Evolutionary conservation across 2,113 vertebrate species (phyloP).

Genomic region (Bothrops jararaca): DNA sequence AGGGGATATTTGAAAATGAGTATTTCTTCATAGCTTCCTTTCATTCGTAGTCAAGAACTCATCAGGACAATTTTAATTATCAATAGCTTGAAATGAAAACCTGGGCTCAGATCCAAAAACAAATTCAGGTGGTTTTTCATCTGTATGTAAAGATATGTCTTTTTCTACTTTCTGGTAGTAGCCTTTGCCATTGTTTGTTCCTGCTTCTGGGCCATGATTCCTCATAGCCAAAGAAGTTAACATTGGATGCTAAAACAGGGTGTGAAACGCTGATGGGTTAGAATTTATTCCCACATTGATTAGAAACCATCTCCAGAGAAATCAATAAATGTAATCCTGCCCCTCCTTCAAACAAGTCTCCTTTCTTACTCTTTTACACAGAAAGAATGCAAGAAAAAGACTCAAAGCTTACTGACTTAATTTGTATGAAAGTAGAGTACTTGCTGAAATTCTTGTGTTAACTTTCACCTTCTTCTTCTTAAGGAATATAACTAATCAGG

Average conservation of each 20-base stretch:
- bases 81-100: not conserved
- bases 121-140: not conserved
- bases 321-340: not conserved
- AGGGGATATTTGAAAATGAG: not conserved
- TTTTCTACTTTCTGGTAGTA: not conserved
- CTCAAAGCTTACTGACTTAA: not conserved
- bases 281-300: not conserved
- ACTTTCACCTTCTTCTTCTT: not conserved
- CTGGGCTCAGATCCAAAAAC: not conserved
- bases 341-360: not conserved
- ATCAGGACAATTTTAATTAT: not conserved
- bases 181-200: not conserved
- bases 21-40: not conserved
- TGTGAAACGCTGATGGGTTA: not conserved
- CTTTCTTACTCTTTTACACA: not conserved
- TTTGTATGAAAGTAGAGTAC: not conserved
- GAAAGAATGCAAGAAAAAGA: not conserved
- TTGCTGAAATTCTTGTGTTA: not conserved
- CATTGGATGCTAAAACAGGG: not conserved
- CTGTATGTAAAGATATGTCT: not conserved
- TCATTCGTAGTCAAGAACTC: not conserved
- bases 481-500: not conserved
- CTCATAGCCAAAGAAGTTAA: not conserved
- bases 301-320: not conserved
- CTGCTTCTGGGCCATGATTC: not conserved